Conservation (phyloP, 1,140 invertebrate genomes). For the Lordiphosa collinella region DNA sequence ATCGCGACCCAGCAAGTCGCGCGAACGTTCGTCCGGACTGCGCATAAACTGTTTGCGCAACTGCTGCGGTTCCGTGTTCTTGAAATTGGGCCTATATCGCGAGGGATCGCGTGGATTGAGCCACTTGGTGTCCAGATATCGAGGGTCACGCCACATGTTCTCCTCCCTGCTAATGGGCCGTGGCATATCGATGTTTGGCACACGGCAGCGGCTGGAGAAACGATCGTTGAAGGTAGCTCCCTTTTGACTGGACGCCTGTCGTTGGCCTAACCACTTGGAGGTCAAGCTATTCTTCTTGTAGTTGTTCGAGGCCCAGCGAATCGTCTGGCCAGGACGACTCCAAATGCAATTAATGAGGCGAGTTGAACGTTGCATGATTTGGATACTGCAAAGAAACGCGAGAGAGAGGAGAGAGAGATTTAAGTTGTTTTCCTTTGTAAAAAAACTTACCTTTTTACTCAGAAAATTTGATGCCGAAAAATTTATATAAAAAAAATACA, state of each 20-base stretch:
- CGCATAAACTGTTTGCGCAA: conserved; percentile 53
- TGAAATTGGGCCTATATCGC: conserved; percentile 44
- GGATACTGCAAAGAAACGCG: too few species aligned
- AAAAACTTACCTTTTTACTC: neutral
- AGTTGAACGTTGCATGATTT: conserved; percentile 2
- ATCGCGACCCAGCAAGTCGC: conserved; percentile 35
- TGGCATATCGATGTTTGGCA: neutral
- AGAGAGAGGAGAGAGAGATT: too few species aligned
- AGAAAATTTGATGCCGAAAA: neutral
- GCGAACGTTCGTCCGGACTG: conserved; percentile 46
- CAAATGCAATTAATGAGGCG: neutral
- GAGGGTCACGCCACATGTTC: conserved; percentile 47
- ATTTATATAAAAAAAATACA: neutral
- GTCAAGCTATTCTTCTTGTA: neutral
- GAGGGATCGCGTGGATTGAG: conserved; percentile 23
- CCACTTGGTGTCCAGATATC: conserved; percentile 35
- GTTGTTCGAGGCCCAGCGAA: neutral
- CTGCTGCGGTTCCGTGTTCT: conserved; percentile 25
- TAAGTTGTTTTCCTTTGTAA: too few species aligned
- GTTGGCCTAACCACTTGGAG: too few species aligned
- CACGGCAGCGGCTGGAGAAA: neutral
- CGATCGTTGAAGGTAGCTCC: neutral
- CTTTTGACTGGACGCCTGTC: neutral
- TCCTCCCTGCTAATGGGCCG: conserved; percentile 36
- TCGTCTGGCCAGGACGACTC: neutral